A percentile compares a stretch with the other conserved stretches of the same genome.
These are phyloP conservation scores for Drosophila jambulina DNA, from an alignment of 1,140 invertebrate species.

Conservation along the genomic window DNA sequence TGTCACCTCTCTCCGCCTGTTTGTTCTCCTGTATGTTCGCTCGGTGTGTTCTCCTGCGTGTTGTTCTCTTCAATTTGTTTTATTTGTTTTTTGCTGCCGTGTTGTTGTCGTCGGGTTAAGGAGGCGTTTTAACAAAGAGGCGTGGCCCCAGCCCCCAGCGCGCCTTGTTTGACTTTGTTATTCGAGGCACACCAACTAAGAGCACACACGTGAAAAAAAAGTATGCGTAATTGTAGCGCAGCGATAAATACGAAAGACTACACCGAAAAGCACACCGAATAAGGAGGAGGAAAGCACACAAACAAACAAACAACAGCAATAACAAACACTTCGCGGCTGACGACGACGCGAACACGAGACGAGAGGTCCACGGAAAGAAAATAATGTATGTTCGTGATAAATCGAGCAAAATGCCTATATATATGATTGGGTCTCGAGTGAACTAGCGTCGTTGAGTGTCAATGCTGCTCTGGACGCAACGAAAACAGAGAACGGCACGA, in stretches of 20 bases:
- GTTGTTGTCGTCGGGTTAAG: constrained; percentile 15
- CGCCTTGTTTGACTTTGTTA: constrained; percentile 67
- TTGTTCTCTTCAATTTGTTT: constrained; percentile 50
- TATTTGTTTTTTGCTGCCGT: constrained; percentile 38
- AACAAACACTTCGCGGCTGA: constrained; percentile 26
- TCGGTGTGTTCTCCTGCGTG: constrained; percentile 12
- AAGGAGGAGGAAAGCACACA: constrained; percentile 6
- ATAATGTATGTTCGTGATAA: constrained; percentile 17
- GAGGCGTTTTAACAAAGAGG: constrained; percentile 20
- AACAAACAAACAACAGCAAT: constrained; percentile 29
- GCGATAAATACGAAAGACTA: constrained; percentile 32
- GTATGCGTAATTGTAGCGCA: constrained; percentile 25
- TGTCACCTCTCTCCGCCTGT: constrained; percentile 5
- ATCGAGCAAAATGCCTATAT: constrained; percentile 4
- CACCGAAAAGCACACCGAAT: constrained; percentile 29
- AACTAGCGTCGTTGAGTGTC: too few species aligned
- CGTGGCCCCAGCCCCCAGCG: constrained; percentile 15
- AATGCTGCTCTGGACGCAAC: too few species aligned
- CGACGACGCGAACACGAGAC: constrained; percentile 25
- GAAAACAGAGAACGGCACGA: too few species aligned
- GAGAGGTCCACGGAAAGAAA: constrained; percentile 12
- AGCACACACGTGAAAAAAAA: constrained; percentile 44
- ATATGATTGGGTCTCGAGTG: not conserved
- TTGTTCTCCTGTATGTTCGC: constrained; percentile 10
- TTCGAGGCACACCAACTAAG: constrained; percentile 49